Evolutionary conservation across 2,888 invertebrate genomes (phyloP).

Genomic region (Baronia brevicornis): DNA sequence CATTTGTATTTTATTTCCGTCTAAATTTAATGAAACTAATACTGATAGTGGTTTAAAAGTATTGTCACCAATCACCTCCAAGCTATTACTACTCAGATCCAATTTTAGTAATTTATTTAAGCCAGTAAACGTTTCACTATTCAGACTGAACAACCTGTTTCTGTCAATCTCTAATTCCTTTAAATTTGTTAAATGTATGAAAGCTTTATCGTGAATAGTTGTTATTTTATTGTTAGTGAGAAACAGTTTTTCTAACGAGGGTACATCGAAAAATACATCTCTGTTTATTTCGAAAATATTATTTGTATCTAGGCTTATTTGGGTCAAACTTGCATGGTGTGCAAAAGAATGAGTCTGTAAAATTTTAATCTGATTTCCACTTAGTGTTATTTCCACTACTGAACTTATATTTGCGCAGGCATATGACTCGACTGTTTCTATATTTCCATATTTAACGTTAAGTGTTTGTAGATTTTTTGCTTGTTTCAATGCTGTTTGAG

Average conservation of each 20-base stretch:
- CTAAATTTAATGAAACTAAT: constrained; percentile 47
- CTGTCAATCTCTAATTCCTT: constrained; percentile 85
- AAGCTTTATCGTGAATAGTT: constrained; percentile 90
- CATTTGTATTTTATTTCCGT: constrained; percentile 63
- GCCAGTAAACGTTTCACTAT: constrained; percentile 84
- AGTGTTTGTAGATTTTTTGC: constrained; percentile 73
- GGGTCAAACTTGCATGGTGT: constrained; percentile 78
- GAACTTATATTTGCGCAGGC: constrained; percentile 83
- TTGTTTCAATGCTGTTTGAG: constrained; percentile 78
- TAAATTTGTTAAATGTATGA: constrained; percentile 79
- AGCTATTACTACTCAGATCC: constrained; percentile 81
- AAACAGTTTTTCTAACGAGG: constrained; percentile 80
- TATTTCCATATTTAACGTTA: constrained; percentile 80
- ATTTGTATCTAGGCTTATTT: constrained; percentile 82
- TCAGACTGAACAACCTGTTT: constrained; percentile 82
- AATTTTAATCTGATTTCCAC: constrained; percentile 79
- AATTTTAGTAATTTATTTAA: constrained; percentile 80
- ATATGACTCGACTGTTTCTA: constrained; percentile 79
- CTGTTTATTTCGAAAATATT: constrained; percentile 82
- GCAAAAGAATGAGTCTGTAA: constrained; percentile 80
- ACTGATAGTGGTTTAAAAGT: constrained; percentile 74
- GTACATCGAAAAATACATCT: constrained; percentile 82
- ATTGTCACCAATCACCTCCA: constrained; percentile 85
- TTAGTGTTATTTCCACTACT: constrained; percentile 78
- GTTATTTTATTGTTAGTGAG: constrained; percentile 90